Base-by-base conservation (phyloP, 2,888 invertebrate genomes). In the Lamproptera curius region DNA sequence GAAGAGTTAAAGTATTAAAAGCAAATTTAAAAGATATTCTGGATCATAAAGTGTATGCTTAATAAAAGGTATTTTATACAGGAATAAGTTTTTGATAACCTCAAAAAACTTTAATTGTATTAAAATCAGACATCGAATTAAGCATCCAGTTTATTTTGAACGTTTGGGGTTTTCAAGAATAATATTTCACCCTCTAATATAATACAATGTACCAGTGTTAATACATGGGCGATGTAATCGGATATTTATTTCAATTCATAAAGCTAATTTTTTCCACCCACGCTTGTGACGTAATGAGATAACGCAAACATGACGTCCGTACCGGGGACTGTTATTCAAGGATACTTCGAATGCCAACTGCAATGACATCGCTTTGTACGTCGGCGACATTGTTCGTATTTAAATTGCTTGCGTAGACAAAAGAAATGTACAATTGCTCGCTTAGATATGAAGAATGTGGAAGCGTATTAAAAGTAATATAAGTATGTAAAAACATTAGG, bases 251-350 rank as follows among this genome's bases (percentile, higher is more conserved):
- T 45, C 26, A 35, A 37, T 16, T 15, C 11, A 23, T 26, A 31
- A 39, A 23, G 38, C 34, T 36, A 43, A 28, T 35, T 39, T 26
- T 54, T 52, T 56, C 61, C 56, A 60, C 65, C 59, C 50, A 43
- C 50, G 23, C 46, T 44, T 33, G 46, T 67, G 66, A 65, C 67
- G 67, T 58, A 52, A 37, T 34, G 43, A 31, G 59, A 59, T 63
- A 64, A 53, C 54, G 54, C 49, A 55, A 52, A 53, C 50, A 52
- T 56, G 57, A 58, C 55, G 57, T 52, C 55, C 50, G 49, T 52
- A 41, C n/a, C n/a, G n/a, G 35, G 13, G 11, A 31, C 15, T 28
- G 20, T 20, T 50, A 42, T 45, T 40, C 41, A 47, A 40, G 31
- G 47, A 51, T 50, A 34, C 50, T 47, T 42, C 44, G 28, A 28